phyloP scores from a whole-genome alignment of 2,113 vertebrate species.

The Glaucidium brasilianum region DNA sequence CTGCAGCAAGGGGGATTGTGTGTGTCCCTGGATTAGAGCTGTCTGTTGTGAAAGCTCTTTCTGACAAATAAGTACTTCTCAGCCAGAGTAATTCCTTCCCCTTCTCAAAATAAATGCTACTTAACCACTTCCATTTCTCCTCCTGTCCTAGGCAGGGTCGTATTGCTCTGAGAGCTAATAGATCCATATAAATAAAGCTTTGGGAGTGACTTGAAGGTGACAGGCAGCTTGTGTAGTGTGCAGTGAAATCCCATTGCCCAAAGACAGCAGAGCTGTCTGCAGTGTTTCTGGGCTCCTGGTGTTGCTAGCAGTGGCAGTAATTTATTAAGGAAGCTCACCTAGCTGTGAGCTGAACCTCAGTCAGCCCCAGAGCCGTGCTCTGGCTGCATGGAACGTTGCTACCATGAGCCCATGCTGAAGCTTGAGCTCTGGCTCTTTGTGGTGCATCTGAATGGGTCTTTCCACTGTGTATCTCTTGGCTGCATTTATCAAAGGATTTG shows the following conservation, averaged over 20 bases:
- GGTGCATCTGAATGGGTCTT: accelerated
- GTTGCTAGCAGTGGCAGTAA: neutral
- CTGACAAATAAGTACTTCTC: neutral
- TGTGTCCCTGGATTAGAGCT: neutral
- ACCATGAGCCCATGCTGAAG: neutral
- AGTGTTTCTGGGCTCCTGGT: neutral
- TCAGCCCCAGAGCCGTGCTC: neutral
- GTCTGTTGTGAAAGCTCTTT: neutral
- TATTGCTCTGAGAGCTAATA: neutral
- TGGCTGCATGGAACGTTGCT: accelerated
- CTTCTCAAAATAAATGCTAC: neutral
- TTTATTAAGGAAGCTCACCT: neutral
- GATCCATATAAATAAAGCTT: neutral
- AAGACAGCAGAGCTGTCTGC: neutral
- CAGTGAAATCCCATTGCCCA: neutral
- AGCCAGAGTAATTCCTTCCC: neutral
- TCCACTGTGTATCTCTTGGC: neutral
- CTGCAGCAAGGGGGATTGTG: neutral
- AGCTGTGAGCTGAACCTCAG: neutral
- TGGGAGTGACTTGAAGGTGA: neutral
- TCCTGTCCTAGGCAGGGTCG: neutral
- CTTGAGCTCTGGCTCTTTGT: neutral
- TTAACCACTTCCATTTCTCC: slow-evolving; percentile 18
- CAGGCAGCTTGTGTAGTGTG: neutral
- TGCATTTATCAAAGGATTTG: neutral